phyloP scores from a whole-genome alignment of 1,140 invertebrate genomes.

The Manduca sexta region DNA sequence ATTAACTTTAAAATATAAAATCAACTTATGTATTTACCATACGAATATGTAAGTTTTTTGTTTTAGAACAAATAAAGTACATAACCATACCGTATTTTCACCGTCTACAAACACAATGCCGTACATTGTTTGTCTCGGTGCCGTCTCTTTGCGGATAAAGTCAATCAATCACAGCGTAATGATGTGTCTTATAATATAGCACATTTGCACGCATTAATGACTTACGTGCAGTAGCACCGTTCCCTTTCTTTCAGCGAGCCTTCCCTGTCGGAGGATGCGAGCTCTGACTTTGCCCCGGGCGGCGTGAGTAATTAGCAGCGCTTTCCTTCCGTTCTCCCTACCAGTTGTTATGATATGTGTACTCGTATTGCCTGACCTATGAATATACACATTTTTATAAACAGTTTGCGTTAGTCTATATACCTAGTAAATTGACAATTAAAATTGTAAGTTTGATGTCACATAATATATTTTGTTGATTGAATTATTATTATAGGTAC shows the following conservation, averaged over 20 bases:
- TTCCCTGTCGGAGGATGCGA: constrained; percentile 18
- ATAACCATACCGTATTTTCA: too few species aligned
- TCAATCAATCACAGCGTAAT: too few species aligned
- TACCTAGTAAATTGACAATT: too few species aligned
- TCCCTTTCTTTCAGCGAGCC: constrained; percentile 17
- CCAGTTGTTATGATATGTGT: constrained; percentile 7
- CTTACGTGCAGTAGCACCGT: constrained; percentile 11
- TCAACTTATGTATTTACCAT: background rate
- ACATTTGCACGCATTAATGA: constrained; percentile 3
- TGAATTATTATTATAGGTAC: background rate
- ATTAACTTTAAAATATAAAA: background rate
- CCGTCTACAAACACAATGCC: too few species aligned
- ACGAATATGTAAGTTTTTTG: background rate
- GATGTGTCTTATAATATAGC: too few species aligned
- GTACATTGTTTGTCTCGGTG: too few species aligned
- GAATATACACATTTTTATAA: too few species aligned
- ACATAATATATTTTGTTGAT: too few species aligned
- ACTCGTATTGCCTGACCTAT: background rate
- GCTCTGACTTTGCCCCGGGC: constrained; percentile 28
- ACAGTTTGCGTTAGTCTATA: too few species aligned
- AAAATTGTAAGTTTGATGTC: too few species aligned
- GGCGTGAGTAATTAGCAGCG: constrained; percentile 58
- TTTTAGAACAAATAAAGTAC: background rate
- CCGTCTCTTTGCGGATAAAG: too few species aligned
- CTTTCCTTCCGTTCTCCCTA: constrained; percentile 54